phyloP scores from a whole-genome alignment of 2,888 invertebrate species.

The Pollenia labialis region DNA sequence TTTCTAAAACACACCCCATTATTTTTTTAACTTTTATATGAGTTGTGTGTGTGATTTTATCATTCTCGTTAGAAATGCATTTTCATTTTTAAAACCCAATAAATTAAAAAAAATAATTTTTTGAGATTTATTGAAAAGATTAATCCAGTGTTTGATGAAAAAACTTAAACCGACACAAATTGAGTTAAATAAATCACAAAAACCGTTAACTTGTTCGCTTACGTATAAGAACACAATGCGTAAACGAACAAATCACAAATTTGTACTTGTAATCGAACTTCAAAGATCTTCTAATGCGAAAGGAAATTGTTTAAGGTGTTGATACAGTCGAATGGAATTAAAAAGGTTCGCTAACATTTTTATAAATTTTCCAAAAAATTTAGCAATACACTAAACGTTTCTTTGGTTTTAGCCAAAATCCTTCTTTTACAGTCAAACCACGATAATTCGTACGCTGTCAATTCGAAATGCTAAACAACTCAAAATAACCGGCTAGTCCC shows the following conservation, averaged over 20 bases:
- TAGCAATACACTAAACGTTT: too few species aligned
- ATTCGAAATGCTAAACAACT: too few species aligned
- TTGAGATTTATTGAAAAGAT: constrained; percentile 60
- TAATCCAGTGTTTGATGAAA: constrained; percentile 15
- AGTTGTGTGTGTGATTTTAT: constrained; percentile 23
- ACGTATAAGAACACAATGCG: constrained; percentile 21
- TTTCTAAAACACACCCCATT: neutral
- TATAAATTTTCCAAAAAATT: too few species aligned
- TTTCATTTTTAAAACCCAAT: constrained; percentile 24
- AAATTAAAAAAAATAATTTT: neutral
- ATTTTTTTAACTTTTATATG: neutral
- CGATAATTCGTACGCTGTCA: too few species aligned
- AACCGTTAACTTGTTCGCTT: constrained; percentile 37
- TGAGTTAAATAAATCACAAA: constrained; percentile 53
- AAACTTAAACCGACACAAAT: constrained; percentile 21
- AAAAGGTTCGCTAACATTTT: neutral
- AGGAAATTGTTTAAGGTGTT: constrained; percentile 5
- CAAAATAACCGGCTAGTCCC: too few species aligned
- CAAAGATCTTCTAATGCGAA: constrained; percentile 23
- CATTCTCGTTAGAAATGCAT: constrained; percentile 3
- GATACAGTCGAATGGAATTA: neutral
- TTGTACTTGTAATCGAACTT: constrained; percentile 36
- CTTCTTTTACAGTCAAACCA: neutral
- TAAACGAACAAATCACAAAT: neutral
- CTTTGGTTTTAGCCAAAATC: neutral